A percentile compares a stretch with the other conserved stretches of the same genome.
These are phyloP conservation scores for Azemiops feae DNA, from an alignment of 2,113 vertebrate genomes.

Conservation along the genomic window DNA sequence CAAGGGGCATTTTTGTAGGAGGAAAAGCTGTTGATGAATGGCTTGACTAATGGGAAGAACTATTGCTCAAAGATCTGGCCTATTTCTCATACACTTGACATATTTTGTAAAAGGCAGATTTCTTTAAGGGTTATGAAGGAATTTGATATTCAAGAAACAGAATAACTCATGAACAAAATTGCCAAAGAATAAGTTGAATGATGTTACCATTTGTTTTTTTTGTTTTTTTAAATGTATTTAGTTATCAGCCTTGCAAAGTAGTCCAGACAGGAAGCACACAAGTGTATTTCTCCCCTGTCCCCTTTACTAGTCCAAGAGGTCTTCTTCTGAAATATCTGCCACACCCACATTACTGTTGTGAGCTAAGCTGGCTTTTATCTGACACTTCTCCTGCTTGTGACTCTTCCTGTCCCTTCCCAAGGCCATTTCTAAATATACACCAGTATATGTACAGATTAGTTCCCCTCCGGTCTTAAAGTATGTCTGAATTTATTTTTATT, in stretches of 20 bases:
- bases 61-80: constrained; percentile 2
- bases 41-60: constrained; percentile 24
- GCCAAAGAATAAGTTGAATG: constrained; percentile 10
- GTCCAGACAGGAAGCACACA: not conserved
- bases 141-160: constrained; percentile 20
- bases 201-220: constrained; percentile 29
- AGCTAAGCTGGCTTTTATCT: not conserved
- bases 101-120: constrained; percentile 20
- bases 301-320: not conserved
- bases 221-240: not conserved
- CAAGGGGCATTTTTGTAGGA: not conserved
- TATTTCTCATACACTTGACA: constrained; percentile 9
- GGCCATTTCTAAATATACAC: not conserved
- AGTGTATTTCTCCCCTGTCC: not conserved
- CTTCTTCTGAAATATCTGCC: not conserved
- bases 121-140: constrained; percentile 40
- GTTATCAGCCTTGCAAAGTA: constrained; percentile 10
- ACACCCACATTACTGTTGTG: not conserved
- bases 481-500: constrained; percentile 35
- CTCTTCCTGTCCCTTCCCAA: not conserved
- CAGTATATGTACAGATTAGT: not conserved
- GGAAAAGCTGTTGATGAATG: constrained; percentile 29
- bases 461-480: constrained; percentile 47
- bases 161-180: constrained; percentile 22
- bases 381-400: not conserved